Evolutionary conservation across 1,140 invertebrate genomes (phyloP), one percentile per base, ranked within the genome.

Genomic region (Bombus soroeensis): DNA sequence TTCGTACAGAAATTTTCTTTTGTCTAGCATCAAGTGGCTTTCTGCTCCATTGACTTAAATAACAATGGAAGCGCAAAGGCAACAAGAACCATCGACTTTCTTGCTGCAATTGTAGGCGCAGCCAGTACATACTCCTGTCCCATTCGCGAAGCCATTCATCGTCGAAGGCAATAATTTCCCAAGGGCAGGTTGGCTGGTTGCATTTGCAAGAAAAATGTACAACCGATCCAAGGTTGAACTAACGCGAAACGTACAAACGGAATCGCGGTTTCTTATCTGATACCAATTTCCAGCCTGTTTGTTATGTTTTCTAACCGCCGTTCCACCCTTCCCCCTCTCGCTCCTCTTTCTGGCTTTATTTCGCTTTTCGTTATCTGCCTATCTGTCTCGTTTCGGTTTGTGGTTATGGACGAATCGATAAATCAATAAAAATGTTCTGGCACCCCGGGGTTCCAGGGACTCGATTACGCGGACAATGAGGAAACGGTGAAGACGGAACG

Each of bases 21-120:
- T 80, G 76, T 80, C 68, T 72, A 72, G 53, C 32, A 18, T 15
- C 53, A 34, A 84, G 83, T 79, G 72, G 13, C 53, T 32, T 64
- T 72, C n/a, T 39, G 41, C 47, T 84, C 68, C 83, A 80, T 84
- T 71, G 83, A 84, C 83, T 84, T 80, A 62, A 72, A 80, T 62
- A 84, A 84, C 83, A 84, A 84, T 80, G 83, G 28, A 64, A 41
- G 68, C 68, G 76, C 66, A 84, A 84, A 79, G 83, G 59, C 53
- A 84, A 84, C 83, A 62, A 79, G 82, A 83, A 79, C 64, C 82
- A 79, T 80, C 76, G 82, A 43, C 47, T 80, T 72, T 80, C 68
- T 80, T 80, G 76, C 39, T 78, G 76, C 76, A 80, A 84, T 84
- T 84, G 79, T 78, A 78, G 75, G 12, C 43, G 66, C 59, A 53